phyloP scores from a whole-genome alignment of 2,888 invertebrate species.

The Orthosia gothica region DNA sequence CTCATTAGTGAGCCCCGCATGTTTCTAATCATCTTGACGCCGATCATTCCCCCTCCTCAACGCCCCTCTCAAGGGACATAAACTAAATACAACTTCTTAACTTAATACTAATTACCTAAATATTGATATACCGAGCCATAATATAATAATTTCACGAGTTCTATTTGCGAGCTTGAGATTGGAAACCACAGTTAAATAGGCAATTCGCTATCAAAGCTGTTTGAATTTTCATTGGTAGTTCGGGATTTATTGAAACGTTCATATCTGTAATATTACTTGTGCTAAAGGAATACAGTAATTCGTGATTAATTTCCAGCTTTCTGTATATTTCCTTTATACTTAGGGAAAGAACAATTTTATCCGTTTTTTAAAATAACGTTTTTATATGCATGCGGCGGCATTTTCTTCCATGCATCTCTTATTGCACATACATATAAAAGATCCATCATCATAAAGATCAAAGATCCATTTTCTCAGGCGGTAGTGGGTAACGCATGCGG shows the following conservation, averaged over 20 bases:
- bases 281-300: constrained; percentile 11
- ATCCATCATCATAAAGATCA: background rate
- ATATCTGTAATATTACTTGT: background rate
- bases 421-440: background rate
- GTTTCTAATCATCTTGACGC: constrained; percentile 44
- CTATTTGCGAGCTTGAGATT: background rate
- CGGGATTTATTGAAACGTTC: constrained; percentile 10
- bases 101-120: background rate
- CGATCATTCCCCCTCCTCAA: constrained; percentile 30
- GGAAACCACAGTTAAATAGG: constrained; percentile 11
- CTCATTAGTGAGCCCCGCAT: constrained; percentile 46
- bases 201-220: constrained; percentile 6
- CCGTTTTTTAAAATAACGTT: too few species aligned
- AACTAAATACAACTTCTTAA: constrained; percentile 34
- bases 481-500: background rate
- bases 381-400: too few species aligned
- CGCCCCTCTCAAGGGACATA: background rate
- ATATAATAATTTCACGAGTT: constrained; percentile 16
- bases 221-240: constrained; percentile 4
- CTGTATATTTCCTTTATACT: too few species aligned
- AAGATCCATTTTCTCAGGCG: background rate
- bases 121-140: constrained; percentile 19
- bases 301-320: background rate
- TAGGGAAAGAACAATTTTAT: too few species aligned
- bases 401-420: background rate